These are phyloP conservation scores for Myrmophylax atrothorax DNA, from an alignment of 2,113 vertebrate species.

Conservation along the genomic window DNA sequence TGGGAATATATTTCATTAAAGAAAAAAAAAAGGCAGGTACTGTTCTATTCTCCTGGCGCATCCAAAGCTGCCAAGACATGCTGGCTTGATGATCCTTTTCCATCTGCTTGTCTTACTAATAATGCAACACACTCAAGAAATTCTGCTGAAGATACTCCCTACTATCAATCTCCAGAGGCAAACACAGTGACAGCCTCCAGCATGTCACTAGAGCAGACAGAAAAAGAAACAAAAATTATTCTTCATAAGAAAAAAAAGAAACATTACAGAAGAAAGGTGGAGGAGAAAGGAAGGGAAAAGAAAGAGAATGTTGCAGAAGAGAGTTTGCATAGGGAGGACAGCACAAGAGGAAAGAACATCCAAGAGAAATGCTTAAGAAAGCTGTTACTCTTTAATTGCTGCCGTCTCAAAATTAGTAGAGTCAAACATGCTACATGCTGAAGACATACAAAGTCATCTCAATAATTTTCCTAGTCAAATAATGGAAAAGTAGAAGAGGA, in stretches of 20 bases:
- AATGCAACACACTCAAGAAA: neutral
- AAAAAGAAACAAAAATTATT: neutral
- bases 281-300: neutral
- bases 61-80: neutral
- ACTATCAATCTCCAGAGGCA: neutral
- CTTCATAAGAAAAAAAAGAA: neutral
- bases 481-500: neutral
- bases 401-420: neutral
- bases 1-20: neutral
- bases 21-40: neutral
- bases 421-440: neutral
- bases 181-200: neutral
- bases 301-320: neutral
- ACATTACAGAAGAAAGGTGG: neutral
- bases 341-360: neutral
- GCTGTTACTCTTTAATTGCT: neutral
- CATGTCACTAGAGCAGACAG: neutral
- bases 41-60: neutral
- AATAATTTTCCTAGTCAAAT: neutral
- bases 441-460: neutral
- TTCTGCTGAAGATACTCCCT: neutral
- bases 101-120: neutral
- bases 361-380: neutral
- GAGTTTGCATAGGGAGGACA: neutral
- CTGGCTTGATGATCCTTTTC: neutral